phyloP scores from a whole-genome alignment of 2,113 vertebrate species.

The Cheilinus undulatus region DNA sequence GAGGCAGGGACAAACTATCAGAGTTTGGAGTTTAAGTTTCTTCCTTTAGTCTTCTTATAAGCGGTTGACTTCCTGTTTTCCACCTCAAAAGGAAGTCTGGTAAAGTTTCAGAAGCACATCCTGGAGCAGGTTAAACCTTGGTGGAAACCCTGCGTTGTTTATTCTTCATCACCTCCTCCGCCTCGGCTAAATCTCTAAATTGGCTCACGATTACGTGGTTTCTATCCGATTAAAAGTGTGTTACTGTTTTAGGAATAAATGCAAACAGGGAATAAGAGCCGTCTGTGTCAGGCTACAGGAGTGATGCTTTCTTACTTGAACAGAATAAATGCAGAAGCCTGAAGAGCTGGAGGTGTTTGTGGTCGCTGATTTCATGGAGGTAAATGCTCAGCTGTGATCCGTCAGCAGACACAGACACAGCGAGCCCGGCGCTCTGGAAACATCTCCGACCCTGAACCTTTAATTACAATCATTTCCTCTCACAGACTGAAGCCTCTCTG shows the following conservation, averaged over 20 bases:
- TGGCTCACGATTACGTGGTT: not conserved
- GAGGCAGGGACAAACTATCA: too few relatives aligned
- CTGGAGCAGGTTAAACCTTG: too few relatives aligned
- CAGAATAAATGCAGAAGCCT: too few relatives aligned
- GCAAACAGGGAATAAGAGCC: not conserved
- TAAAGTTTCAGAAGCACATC: too few relatives aligned
- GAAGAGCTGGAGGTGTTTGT: not conserved
- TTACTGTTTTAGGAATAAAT: not conserved
- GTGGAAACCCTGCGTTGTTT: not conserved
- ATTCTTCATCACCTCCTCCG: not conserved
- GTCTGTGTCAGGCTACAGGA: too few relatives aligned
- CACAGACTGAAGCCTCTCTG: not conserved
- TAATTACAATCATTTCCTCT: conserved; percentile 51
- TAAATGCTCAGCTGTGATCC: not conserved
- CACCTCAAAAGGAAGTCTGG: too few relatives aligned
- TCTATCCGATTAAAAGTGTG: not conserved
- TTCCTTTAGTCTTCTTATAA: too few relatives aligned
- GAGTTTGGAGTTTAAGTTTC: too few relatives aligned
- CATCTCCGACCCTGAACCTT: conserved; percentile 35
- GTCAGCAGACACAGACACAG: conserved; percentile 23
- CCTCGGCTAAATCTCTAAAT: not conserved
- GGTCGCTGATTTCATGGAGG: not conserved
- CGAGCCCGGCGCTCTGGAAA: conserved; percentile 13
- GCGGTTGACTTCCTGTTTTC: too few relatives aligned
- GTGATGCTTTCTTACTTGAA: too few relatives aligned